Conservation (phyloP, 2,797 vertebrate species). For the Capromys pilorides region DNA sequence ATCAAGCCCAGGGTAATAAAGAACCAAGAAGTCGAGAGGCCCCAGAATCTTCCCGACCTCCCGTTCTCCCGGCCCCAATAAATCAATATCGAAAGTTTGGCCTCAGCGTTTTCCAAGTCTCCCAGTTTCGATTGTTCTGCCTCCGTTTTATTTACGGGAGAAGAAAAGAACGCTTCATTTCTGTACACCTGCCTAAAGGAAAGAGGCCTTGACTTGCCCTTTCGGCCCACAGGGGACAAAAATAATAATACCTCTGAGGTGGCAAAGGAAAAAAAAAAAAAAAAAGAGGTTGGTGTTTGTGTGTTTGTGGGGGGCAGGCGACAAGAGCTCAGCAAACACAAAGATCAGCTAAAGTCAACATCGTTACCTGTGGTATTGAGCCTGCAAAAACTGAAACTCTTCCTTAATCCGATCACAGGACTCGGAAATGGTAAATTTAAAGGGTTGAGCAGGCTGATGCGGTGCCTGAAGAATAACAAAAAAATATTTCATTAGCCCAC, state of each 20-base stretch:
- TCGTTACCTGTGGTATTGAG: conserved; percentile 96
- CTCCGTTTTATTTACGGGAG: conserved; percentile 35
- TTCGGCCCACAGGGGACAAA: conserved; percentile 37
- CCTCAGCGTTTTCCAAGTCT: conserved; percentile 72
- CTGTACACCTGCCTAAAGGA: conserved; percentile 70
- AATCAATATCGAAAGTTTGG: conserved; percentile 76
- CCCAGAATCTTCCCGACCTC: conserved; percentile 65
- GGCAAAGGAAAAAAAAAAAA: no score
- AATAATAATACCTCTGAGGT: conserved; percentile 28
- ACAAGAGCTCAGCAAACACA: conserved; percentile 78
- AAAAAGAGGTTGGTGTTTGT: background rate
- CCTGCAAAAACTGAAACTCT: conserved; percentile 98
- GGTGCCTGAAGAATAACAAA: conserved; percentile 90
- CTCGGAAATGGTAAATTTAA: conserved; percentile 97
- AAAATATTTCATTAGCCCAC: conserved; percentile 81
- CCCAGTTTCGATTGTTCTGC: conserved; percentile 59
- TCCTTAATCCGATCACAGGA: conserved; percentile 98
- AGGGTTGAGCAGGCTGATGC: conserved; percentile 95
- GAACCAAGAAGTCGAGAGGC: conserved; percentile 66
- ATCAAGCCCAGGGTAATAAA: conserved; percentile 73
- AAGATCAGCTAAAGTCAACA: conserved; percentile 82
- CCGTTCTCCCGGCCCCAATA: conserved; percentile 67
- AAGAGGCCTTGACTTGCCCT: conserved; percentile 66
- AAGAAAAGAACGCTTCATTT: conserved; percentile 65
- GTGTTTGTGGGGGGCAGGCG: background rate